Evolutionary conservation across 2,888 invertebrate species (phyloP).

Genomic region (Drosophila greeni): DNA sequence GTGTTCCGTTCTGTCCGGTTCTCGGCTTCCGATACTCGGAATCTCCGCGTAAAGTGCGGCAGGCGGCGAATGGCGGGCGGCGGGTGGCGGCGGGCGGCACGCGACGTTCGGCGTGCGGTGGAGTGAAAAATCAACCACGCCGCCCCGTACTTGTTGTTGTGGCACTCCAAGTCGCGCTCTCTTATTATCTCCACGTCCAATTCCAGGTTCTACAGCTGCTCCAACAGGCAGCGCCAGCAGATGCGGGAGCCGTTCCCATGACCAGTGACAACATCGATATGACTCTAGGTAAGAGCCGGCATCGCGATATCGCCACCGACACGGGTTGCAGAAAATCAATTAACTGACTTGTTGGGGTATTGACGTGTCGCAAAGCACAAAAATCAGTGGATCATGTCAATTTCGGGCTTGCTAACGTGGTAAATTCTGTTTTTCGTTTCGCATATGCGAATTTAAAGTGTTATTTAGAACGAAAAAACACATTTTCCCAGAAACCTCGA

Average conservation of each 20-base stretch:
- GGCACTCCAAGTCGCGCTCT: conserved; percentile 2
- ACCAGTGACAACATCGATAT: conserved; percentile 90
- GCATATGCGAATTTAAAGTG: neutral
- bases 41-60: conserved; percentile 23
- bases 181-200: neutral
- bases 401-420: conserved; percentile 33
- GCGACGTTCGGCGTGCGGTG: neutral
- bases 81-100: neutral
- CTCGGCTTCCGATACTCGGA: conserved; percentile 6
- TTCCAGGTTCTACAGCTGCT: conserved; percentile 79
- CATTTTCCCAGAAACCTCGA: neutral
- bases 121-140: neutral
- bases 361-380: conserved; percentile 36
- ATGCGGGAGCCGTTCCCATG: conserved; percentile 89
- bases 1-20: conserved; percentile 52
- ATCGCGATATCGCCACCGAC: conserved; percentile 12
- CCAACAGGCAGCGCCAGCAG: conserved; percentile 83
- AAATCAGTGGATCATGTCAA: conserved; percentile 20
- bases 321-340: conserved; percentile 23
- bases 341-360: conserved; percentile 23
- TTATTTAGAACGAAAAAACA: neutral
- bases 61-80: neutral
- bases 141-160: neutral
- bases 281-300: conserved; percentile 85
- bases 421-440: conserved; percentile 5